Conservation (phyloP, 2,888 invertebrate species). For the Catocala fraxini region DNA sequence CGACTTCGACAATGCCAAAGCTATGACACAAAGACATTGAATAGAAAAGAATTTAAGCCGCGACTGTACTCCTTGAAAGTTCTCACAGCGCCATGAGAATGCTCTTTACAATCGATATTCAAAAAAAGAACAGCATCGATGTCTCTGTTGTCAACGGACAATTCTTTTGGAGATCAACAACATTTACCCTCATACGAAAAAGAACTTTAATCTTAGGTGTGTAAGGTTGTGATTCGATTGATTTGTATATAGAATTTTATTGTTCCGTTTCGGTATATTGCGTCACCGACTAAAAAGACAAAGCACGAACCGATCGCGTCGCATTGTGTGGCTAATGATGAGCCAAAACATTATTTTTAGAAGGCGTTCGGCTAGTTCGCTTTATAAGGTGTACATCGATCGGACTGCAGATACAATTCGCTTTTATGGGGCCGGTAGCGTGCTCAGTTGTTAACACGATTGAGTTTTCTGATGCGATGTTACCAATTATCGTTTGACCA, state of each 20-base stretch:
- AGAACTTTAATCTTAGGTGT: conserved; percentile 42
- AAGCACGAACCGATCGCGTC: conserved; percentile 79
- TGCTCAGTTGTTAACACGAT: conserved; percentile 55
- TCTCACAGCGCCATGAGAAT: conserved; percentile 86
- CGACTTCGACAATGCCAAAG: conserved; percentile 53
- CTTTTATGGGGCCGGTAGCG: conserved; percentile 79
- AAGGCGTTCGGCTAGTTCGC: conserved; percentile 59
- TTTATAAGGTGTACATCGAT: conserved; percentile 73
- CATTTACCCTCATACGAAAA: conserved; percentile 34
- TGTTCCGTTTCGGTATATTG: conserved; percentile 82
- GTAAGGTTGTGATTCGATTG: conserved; percentile 54
- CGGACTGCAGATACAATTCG: conserved; percentile 66
- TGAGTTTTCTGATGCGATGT: conserved; percentile 48
- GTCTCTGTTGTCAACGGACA: conserved; percentile 87
- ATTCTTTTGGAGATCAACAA: conserved; percentile 81
- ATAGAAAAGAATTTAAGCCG: conserved; percentile 78
- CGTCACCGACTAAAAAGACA: conserved; percentile 87
- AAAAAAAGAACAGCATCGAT: conserved; percentile 85
- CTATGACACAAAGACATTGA: conserved; percentile 73
- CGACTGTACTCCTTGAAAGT: conserved; percentile 76
- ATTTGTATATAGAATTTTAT: conserved; percentile 60
- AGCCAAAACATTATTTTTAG: conserved; percentile 85
- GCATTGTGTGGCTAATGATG: conserved; percentile 81
- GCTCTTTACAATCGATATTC: conserved; percentile 86
- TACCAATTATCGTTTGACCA: conserved; percentile 40